phyloP scores from a whole-genome alignment of 2,797 vertebrate genomes.

The Acipenser transmontanus region DNA sequence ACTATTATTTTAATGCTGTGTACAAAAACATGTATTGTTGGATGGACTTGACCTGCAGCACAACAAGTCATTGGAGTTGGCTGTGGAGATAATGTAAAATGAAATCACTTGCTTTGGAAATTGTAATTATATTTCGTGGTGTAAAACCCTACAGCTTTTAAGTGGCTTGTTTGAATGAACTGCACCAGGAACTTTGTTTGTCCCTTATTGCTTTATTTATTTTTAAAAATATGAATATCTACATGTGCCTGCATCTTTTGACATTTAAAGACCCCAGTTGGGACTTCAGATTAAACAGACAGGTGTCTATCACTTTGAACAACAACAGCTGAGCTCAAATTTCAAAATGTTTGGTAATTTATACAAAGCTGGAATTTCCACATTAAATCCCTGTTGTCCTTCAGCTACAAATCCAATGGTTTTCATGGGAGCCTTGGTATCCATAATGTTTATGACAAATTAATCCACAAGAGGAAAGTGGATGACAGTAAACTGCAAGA shows the following conservation, averaged over 20 bases:
- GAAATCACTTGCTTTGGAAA: too few relatives aligned
- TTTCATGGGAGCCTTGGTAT: conserved; percentile 67
- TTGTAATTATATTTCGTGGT: too few relatives aligned
- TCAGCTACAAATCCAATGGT: conserved; percentile 61
- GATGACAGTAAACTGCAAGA: conserved; percentile 61
- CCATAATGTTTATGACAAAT: conserved; percentile 75
- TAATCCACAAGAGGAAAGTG: conserved; percentile 69
- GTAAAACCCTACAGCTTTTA: too few relatives aligned
- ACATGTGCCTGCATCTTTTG: conserved; percentile 15
- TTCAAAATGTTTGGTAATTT: conserved; percentile 23
- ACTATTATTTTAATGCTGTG: too few relatives aligned
- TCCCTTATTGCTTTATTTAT: too few relatives aligned
- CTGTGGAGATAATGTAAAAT: too few relatives aligned
- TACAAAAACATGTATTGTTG: too few relatives aligned
- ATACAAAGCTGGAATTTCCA: conserved; percentile 33
- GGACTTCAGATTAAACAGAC: conserved; percentile 48
- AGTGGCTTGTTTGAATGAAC: too few relatives aligned
- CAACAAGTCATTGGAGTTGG: too few relatives aligned
- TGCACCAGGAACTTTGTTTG: too few relatives aligned
- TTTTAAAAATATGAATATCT: too few relatives aligned
- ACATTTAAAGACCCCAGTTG: conserved; percentile 32
- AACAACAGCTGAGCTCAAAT: conserved; percentile 31
- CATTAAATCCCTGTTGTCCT: conserved; percentile 59
- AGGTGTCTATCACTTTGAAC: conserved; percentile 54
- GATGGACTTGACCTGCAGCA: too few relatives aligned